phyloP scores from a whole-genome alignment of 2,888 invertebrate genomes.

The Balanococcus diminutus region DNA sequence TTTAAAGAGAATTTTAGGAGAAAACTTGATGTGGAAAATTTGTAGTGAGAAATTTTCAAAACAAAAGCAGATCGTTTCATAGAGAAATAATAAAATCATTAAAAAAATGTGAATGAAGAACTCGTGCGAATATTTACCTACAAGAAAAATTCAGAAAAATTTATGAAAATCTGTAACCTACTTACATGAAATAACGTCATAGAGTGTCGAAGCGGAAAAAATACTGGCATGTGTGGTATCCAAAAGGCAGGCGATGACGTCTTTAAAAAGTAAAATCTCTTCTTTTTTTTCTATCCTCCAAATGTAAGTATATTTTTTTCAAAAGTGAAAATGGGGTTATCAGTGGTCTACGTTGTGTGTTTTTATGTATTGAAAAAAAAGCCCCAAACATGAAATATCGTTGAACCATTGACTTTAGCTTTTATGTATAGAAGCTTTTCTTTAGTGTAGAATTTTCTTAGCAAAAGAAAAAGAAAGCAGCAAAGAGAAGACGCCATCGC shows the following conservation, averaged over 20 bases:
- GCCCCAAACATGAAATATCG: background rate
- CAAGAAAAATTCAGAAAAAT: no score
- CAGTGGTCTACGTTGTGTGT: background rate
- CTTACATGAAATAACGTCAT: no score
- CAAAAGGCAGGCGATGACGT: background rate
- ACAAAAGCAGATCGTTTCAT: no score
- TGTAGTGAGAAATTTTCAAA: no score
- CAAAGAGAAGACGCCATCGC: background rate
- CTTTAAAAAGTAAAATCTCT: background rate
- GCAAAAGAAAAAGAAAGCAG: background rate
- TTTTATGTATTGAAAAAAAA: slow-evolving; percentile 22
- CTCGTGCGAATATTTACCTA: no score
- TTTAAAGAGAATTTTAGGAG: no score
- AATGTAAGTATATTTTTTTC: background rate
- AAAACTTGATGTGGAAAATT: no score
- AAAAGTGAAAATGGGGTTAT: slow-evolving; percentile 2
- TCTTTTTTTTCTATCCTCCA: background rate
- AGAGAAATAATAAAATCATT: no score
- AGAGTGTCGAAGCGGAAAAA: background rate
- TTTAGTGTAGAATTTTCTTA: background rate
- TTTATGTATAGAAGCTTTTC: background rate
- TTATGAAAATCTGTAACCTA: no score
- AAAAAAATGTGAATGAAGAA: no score
- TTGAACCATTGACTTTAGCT: background rate
- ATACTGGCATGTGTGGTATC: background rate